Conservation (phyloP, 2,113 vertebrate species). For the Gobio gobio region DNA sequence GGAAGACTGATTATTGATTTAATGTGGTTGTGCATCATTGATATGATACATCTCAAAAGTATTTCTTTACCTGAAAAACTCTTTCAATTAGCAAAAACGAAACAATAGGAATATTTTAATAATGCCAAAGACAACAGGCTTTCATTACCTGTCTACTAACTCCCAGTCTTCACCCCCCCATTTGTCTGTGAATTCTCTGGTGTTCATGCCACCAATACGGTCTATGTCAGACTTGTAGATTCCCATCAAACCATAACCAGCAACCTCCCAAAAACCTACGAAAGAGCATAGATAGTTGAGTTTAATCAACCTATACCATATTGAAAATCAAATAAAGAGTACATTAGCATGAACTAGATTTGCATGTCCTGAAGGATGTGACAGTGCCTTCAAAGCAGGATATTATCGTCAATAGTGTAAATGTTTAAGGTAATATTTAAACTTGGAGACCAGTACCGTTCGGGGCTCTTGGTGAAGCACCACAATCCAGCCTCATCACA, state of each 20-base stretch:
- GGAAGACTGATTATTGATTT: neutral
- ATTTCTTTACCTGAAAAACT: neutral
- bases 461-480: slow-evolving; percentile 76
- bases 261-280: slow-evolving; percentile 47
- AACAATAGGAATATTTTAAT: neutral
- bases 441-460: slow-evolving; percentile 15
- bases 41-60: neutral
- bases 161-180: slow-evolving; percentile 59
- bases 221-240: slow-evolving; percentile 52
- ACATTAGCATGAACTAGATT: neutral
- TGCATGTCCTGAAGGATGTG: neutral
- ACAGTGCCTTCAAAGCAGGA: neutral
- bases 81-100: neutral
- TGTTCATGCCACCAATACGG: slow-evolving; percentile 51
- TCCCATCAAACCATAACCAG: slow-evolving; percentile 44
- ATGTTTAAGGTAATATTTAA: neutral
- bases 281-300: neutral
- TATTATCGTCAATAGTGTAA: neutral
- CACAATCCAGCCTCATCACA: slow-evolving; percentile 82
- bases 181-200: slow-evolving; percentile 38
- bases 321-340: no score
- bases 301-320: neutral
- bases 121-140: neutral
- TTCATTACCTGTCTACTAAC: slow-evolving; percentile 47
- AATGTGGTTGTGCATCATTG: neutral